Base-by-base conservation (phyloP, 2,797 vertebrate species). In the Halcyon smyrnensis region DNA sequence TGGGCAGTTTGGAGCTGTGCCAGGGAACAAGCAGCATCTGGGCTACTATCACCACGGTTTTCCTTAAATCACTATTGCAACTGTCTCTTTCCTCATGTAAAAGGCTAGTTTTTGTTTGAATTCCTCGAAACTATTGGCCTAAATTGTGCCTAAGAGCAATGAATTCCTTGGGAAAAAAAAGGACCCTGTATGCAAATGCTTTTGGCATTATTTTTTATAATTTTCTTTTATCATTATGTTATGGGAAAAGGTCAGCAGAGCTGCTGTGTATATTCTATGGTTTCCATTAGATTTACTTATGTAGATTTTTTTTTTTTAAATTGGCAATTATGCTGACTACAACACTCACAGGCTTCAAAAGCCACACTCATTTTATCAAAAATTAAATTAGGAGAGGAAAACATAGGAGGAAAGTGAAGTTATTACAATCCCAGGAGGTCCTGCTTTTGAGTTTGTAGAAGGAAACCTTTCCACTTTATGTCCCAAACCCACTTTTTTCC, bases 1-100 rank as follows among this genome's bases (percentile, higher is more conserved):
- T 21, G n/a, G 37, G 37, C 43, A 59, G n/a, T 15, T n/a, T 41
- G 43, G 59, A 63, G 27, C 32, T 14, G 6, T 39, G 32, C 45
- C 39, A 28, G 64, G 45, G 32, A 51, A 21, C 0, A 5, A 60
- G 53, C 3, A 13, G 62, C 41, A 30, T 18, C 43, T 10, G 25
- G 17, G 16, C 41, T 57, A 0, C 30, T 1, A 1, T 59, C 18
- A n/a, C 21, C 41, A 13, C 0, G 2, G 9, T 13, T 89, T 82
- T 36, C 63, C 51, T 73, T 53, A 43, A 87, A 77, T 46, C 54
- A 5, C 23, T 36, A 1, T 6, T 36, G 12, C 6, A 57, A 9
- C 11, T 2, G n/a, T 9, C 5, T 37, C 30, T 67, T 87, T 56
- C 24, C 11, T 5, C 0, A 0, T 15, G 25, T 15, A 23, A 53